Evolutionary conservation across 1,140 invertebrate species (phyloP).

Genomic region (Drosophila jambulina): DNA sequence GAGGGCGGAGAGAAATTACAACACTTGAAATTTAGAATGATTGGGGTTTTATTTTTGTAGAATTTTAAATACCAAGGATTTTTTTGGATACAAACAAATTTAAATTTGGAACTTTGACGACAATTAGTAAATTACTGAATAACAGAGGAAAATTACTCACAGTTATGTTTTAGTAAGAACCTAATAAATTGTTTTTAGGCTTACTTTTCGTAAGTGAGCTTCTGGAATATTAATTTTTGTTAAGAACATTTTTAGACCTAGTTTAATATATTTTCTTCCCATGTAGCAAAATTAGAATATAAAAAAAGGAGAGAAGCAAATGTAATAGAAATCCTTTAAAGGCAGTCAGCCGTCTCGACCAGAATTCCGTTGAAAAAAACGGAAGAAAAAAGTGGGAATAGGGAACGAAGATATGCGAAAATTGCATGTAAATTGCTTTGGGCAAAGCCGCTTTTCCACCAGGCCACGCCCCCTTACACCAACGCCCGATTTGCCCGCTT

Average conservation of each 20-base stretch:
- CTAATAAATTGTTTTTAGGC: neutral
- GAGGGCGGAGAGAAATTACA: neutral
- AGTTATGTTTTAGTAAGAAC: neutral
- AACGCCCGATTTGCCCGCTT: conserved; percentile 2
- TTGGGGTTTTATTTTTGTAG: neutral
- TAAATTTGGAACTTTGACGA: too few relatives aligned
- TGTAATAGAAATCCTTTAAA: conserved; percentile 20
- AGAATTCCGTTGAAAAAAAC: conserved; percentile 3
- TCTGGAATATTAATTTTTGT: neutral
- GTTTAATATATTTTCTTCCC: neutral
- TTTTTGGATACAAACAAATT: too few relatives aligned
- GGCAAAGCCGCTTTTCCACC: conserved; percentile 28
- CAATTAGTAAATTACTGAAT: neutral
- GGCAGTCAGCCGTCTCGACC: neutral
- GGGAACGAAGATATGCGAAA: conserved; percentile 41
- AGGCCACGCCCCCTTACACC: neutral
- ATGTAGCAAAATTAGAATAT: neutral
- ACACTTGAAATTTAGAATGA: neutral
- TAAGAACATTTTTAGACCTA: neutral
- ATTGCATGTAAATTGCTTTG: conserved; percentile 69
- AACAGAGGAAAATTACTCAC: too few relatives aligned
- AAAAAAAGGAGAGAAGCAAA: conserved; percentile 12
- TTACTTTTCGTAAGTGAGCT: neutral
- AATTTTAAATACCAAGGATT: neutral
- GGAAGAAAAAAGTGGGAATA: conserved; percentile 16